Conservation (phyloP, 2,888 invertebrate species). For the Tetropium fuscum region DNA sequence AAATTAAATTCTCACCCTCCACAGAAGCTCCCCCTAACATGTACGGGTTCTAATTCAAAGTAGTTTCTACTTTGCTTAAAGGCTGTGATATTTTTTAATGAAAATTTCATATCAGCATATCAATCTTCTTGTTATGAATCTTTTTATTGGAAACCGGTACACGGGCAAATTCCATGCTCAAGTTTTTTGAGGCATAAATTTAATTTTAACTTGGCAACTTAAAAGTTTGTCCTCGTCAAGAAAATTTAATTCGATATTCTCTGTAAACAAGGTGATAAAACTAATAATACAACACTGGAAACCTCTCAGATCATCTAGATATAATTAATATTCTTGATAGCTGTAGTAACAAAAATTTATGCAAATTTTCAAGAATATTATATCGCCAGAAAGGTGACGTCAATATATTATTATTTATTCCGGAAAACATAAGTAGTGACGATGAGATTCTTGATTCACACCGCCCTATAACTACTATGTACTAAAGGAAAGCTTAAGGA, state of each 20-base stretch:
- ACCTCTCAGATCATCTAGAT: not conserved
- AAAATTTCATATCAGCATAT: slow-evolving; percentile 11
- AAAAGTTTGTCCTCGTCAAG: slow-evolving; percentile 4
- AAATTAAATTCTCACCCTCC: not conserved
- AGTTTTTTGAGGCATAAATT: slow-evolving; percentile 14
- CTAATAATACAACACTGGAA: slow-evolving; percentile 1
- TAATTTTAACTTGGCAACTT: slow-evolving; percentile 22
- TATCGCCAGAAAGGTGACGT: too few relatives aligned
- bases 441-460: too few relatives aligned
- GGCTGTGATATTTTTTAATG: slow-evolving; percentile 5
- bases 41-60: not conserved
- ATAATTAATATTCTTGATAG: not conserved
- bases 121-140: slow-evolving; percentile 13
- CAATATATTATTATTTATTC: too few relatives aligned
- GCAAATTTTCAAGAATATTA: too few relatives aligned
- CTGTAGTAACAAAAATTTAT: not conserved
- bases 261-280: slow-evolving; percentile 20
- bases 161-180: not conserved
- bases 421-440: too few relatives aligned
- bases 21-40: not conserved
- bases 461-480: too few relatives aligned
- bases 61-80: not conserved
- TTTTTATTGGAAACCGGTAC: slow-evolving; percentile 1
- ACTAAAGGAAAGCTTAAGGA: too few relatives aligned
- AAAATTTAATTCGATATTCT: slow-evolving; percentile 21